These are phyloP conservation scores for Yponomeuta cagnagella DNA, from an alignment of 2,888 invertebrate species.

Conservation along the genomic window DNA sequence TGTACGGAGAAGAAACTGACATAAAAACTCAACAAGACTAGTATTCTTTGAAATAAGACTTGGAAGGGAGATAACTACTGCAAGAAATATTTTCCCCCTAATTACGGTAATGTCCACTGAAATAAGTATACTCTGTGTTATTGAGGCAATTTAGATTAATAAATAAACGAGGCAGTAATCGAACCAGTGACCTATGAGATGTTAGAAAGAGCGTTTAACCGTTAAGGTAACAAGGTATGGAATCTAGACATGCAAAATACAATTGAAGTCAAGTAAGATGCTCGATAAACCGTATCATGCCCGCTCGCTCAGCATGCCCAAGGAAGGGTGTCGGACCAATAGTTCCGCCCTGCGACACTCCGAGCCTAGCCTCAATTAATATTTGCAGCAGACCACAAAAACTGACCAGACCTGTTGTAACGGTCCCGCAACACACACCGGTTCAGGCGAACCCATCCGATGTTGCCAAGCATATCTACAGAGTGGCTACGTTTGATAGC, in stretches of 20 bases:
- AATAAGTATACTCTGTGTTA: no score
- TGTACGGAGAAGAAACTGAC: no score
- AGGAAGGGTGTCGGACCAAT: not conserved
- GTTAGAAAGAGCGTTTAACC: no score
- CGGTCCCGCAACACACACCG: conserved; percentile 48
- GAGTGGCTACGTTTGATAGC: not conserved
- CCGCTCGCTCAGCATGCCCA: not conserved
- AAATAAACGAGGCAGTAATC: no score
- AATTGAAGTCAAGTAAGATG: not conserved
- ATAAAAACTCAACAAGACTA: no score
- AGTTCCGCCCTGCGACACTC: conserved; percentile 17
- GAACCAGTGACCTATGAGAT: no score
- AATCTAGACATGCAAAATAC: not conserved
- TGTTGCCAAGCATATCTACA: conserved; percentile 7
- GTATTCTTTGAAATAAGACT: no score
- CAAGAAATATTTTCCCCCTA: no score
- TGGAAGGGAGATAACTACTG: no score
- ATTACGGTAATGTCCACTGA: no score
- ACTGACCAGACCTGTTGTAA: conserved; percentile 56
- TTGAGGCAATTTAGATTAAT: no score
- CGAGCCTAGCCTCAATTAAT: conserved; percentile 18
- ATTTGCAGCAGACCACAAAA: conserved; percentile 37
- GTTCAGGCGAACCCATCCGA: conserved; percentile 27
- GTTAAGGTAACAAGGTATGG: no score
- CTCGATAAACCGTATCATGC: not conserved